Base-by-base conservation (phyloP, 2,888 invertebrate species). In the Lasioglossum pauxillum region DNA sequence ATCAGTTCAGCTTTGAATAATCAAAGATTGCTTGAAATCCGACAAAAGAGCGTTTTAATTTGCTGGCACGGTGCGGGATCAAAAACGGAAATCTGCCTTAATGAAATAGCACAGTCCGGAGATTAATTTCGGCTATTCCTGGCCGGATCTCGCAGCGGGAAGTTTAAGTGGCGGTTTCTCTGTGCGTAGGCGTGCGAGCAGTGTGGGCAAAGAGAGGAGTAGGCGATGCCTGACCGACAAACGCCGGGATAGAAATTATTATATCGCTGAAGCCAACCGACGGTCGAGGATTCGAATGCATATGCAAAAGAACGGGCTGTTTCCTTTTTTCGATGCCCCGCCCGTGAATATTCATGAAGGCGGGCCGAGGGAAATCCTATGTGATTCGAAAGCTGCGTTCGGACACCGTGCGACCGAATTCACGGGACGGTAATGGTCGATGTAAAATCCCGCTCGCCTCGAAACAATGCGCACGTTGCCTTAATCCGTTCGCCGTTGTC, bases 331-430 rank as follows among this genome's bases (percentile, higher is more conserved):
- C 86, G 53, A 80, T 69, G 75, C 46, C 10, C 12, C 69, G 35
- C 31, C 31, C 23, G 49, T 83, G 87, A 78, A 87, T 87, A 87
- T 87, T 87, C 80, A 87, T 83, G 78, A 83, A 41, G 4, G 0
- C n/a, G n/a, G 53, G 76, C 16, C 49, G 60, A 67, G 78, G 69
- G 75, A 87, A 86, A 87, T 79, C 67, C 78, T 38, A 23, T 76
- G 87, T 81, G 83, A 86, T 86, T 82, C 75, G 31, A 46, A 77
- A 80, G 44, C 74, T n/a, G 72, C 79, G n/a, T 64, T 64, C 64
- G 77, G 57, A 23, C 49, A 49, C 46, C 64, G 31, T 5, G 44
- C 64, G 46, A 41, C 77, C 31, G 74, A 75, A 78, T 80, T 81
- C 81, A 10, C 69, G 46, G 44, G 31, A 53, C 49, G 60, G 75